phyloP scores from a whole-genome alignment of 2,888 invertebrate genomes.

The Microctonus brassicae region DNA sequence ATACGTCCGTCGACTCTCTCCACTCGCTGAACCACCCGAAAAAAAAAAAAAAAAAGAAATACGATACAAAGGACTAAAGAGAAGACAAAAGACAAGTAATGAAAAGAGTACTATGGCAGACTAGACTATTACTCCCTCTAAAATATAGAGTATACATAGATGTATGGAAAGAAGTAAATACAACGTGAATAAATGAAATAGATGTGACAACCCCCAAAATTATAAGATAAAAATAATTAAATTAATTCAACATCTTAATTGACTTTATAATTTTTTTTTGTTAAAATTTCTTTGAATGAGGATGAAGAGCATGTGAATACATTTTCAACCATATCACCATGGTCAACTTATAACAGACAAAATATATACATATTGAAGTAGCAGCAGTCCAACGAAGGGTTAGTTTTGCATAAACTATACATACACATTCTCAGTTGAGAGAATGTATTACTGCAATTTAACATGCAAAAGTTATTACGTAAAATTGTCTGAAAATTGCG shows the following conservation, averaged over 20 bases:
- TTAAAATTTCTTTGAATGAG: not conserved
- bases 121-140: not conserved
- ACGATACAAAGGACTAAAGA: constrained; percentile 19
- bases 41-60: not conserved
- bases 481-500: constrained; percentile 65
- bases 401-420: constrained; percentile 51
- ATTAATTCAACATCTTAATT: not conserved
- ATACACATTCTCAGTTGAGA: constrained; percentile 31
- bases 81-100: constrained; percentile 4
- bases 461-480: constrained; percentile 66
- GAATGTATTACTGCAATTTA: constrained; percentile 64
- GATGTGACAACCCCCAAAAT: not conserved
- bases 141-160: not conserved
- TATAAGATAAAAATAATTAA: not conserved
- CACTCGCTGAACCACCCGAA: not conserved
- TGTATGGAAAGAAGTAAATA: not conserved
- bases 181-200: not conserved
- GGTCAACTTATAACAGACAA: not conserved
- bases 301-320: not conserved
- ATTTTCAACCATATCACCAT: constrained; percentile 12
- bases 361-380: too few species aligned
- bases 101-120: constrained; percentile 1
- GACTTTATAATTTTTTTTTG: not conserved
- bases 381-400: not conserved
- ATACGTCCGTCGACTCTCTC: not conserved